Percentiles rank a stretch among this genome's conserved stretches.
Evolutionary conservation across 2,113 vertebrate genomes (phyloP).

Genomic region (Chascanopsetta lugubris): DNA sequence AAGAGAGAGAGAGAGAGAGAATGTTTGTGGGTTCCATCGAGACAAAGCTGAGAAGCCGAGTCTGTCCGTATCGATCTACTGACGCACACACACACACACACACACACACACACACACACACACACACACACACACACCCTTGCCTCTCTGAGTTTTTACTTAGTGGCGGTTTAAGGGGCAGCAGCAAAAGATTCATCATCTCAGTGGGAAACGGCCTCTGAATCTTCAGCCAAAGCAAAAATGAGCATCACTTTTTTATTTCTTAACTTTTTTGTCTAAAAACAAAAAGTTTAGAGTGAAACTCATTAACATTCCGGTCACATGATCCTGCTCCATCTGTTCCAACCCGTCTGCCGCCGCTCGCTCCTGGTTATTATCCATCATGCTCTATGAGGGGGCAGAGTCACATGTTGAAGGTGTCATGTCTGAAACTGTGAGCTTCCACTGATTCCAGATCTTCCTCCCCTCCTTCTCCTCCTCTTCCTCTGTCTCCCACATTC

Average conservation of each 20-base stretch:
- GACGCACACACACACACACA: neutral
- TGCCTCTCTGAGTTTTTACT: constrained; percentile 5
- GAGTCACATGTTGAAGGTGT: constrained; percentile 9
- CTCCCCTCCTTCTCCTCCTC: constrained; percentile 38
- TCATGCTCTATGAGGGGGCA: constrained; percentile 22
- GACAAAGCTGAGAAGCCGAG: constrained; percentile 21
- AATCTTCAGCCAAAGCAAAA: neutral
- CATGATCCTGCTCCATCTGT: constrained; percentile 69
- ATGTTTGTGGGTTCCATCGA: constrained; percentile 3
- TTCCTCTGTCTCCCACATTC: constrained; percentile 26
- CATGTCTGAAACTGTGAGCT: neutral
- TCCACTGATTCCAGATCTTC: neutral
- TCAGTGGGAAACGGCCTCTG: neutral
- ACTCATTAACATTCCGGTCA: constrained; percentile 50
- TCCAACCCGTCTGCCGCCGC: constrained; percentile 23
- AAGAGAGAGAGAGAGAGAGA: neutral
- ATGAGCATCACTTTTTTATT: no score
- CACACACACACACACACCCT: neutral
- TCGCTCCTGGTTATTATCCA: constrained; percentile 18
- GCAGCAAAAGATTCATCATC: neutral
- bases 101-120: neutral
- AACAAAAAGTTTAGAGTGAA: no score
- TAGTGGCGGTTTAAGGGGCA: constrained; percentile 3
- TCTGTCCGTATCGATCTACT: constrained; percentile 15
- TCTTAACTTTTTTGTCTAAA: no score